Evolutionary conservation across 2,797 vertebrate species (phyloP).

Genomic region (Nothura maculosa): DNA sequence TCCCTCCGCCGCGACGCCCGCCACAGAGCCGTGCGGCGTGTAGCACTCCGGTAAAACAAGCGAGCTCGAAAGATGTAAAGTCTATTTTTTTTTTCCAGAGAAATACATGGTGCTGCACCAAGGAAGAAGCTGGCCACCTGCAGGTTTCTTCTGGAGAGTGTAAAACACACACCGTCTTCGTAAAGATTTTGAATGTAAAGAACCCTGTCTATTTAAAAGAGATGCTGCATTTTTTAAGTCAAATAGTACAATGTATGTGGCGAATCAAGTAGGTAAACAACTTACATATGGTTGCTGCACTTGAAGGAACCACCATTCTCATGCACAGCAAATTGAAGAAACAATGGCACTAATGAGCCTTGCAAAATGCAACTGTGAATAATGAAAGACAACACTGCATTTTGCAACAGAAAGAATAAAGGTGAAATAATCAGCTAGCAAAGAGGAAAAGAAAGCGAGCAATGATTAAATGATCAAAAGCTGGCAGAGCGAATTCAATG

Average conservation of each 20-base stretch:
- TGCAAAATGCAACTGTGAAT: slow-evolving; percentile 91
- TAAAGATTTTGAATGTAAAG: slow-evolving; percentile 77
- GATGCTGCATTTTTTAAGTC: slow-evolving; percentile 83
- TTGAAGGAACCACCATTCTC: slow-evolving; percentile 88
- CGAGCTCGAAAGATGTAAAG: slow-evolving; percentile 6
- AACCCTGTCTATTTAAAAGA: slow-evolving; percentile 82
- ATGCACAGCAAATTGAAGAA: slow-evolving; percentile 87
- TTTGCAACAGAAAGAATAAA: slow-evolving; percentile 97
- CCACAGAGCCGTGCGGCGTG: neutral
- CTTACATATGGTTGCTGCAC: slow-evolving; percentile 89
- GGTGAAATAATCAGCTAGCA: slow-evolving; percentile 95
- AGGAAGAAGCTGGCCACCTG: slow-evolving; percentile 75
- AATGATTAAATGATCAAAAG: slow-evolving; percentile 99
- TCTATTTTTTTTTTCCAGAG: neutral
- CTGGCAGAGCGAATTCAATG: slow-evolving; percentile 97
- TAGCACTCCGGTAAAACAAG: neutral
- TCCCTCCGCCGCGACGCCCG: neutral
- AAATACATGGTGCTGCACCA: slow-evolving; percentile 59
- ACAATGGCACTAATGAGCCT: slow-evolving; percentile 95
- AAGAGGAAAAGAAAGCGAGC: slow-evolving; percentile 96
- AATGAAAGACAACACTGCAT: slow-evolving; percentile 96
- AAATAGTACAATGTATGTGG: slow-evolving; percentile 90
- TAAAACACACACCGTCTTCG: slow-evolving; percentile 78
- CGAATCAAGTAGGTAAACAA: slow-evolving; percentile 92
- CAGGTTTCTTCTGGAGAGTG: slow-evolving; percentile 73